A percentile compares a stretch with the other conserved stretches of the same genome.
Conservation (phyloP, 1,140 invertebrate species). For the Neodiprion virginianus region DNA sequence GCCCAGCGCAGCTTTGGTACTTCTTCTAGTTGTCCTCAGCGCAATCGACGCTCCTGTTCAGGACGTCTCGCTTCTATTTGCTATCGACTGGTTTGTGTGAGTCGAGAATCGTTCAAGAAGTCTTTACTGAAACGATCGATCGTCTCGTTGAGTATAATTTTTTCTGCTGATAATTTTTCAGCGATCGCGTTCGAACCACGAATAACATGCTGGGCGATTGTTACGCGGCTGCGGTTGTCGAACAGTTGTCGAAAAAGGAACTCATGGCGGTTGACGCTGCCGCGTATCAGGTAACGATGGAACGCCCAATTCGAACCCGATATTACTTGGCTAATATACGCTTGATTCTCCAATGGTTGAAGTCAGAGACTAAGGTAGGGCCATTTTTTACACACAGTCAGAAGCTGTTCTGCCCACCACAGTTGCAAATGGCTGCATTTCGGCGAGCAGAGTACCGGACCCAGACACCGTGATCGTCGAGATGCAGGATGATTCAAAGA, state of each 20-base stretch:
- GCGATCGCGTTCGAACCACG: slow-evolving; percentile 85
- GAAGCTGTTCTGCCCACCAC: slow-evolving; percentile 58
- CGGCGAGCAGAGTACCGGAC: slow-evolving; percentile 59
- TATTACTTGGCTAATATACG: not conserved
- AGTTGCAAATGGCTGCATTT: slow-evolving; percentile 58
- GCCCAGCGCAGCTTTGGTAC: slow-evolving; percentile 89
- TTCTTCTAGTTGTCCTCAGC: slow-evolving; percentile 84
- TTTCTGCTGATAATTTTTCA: slow-evolving; percentile 50
- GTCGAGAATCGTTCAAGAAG: slow-evolving; percentile 47
- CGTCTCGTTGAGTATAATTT: not conserved
- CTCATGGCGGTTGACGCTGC: slow-evolving; percentile 75
- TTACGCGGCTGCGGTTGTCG: slow-evolving; percentile 85
- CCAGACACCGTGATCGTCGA: slow-evolving; percentile 59
- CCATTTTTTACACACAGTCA: slow-evolving; percentile 43
- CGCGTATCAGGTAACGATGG: slow-evolving; percentile 63
- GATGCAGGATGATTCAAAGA: slow-evolving; percentile 58
- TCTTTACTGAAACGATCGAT: not conserved
- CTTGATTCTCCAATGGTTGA: slow-evolving; percentile 1
- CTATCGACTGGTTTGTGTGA: slow-evolving; percentile 92
- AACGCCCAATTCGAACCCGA: not conserved
- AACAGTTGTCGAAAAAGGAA: slow-evolving; percentile 83
- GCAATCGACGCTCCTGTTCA: slow-evolving; percentile 83
- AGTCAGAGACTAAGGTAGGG: not conserved
- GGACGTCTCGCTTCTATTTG: slow-evolving; percentile 85
- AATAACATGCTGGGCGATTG: slow-evolving; percentile 91